phyloP scores from a whole-genome alignment of 2,888 invertebrate genomes.

The Perizoma flavofasciatum region DNA sequence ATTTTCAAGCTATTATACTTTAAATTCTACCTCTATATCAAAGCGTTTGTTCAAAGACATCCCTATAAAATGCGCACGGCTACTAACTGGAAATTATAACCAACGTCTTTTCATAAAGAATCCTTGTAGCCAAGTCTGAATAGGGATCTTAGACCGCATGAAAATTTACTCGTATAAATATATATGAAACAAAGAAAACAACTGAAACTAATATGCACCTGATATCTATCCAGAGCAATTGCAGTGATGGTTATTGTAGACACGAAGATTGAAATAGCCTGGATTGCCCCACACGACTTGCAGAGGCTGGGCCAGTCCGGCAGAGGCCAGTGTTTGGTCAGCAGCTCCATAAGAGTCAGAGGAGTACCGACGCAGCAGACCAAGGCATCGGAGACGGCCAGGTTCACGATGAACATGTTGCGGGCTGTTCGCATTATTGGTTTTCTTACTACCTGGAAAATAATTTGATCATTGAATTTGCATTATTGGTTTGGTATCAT shows the following conservation, averaged over 20 bases:
- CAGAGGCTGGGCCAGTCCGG: conserved; percentile 91
- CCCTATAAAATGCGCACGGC: too few relatives aligned
- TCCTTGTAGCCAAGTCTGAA: too few relatives aligned
- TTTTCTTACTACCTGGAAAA: conserved; percentile 89
- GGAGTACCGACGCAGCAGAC: conserved; percentile 96
- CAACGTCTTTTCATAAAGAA: too few relatives aligned
- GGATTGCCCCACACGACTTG: conserved; percentile 93
- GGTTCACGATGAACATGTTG: conserved; percentile 95
- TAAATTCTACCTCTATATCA: too few relatives aligned
- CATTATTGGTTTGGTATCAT: too few relatives aligned
- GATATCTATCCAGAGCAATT: conserved; percentile 93
- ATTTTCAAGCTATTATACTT: too few relatives aligned
- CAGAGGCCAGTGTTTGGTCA: conserved; percentile 94
- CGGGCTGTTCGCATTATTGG: conserved; percentile 95
- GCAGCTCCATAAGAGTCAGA: conserved; percentile 93
- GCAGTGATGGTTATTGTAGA: conserved; percentile 97
- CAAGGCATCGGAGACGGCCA: conserved; percentile 93
- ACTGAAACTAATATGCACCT: conserved; percentile 69
- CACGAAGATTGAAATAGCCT: conserved; percentile 96
- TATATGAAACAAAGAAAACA: too few relatives aligned
- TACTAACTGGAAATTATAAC: too few relatives aligned
- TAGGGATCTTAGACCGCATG: too few relatives aligned
- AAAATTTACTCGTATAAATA: too few relatives aligned
- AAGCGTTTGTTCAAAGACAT: too few relatives aligned
- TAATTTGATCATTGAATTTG: not conserved